Conservation (phyloP, 1,140 invertebrate species). For the Chrysoperla carnea region DNA sequence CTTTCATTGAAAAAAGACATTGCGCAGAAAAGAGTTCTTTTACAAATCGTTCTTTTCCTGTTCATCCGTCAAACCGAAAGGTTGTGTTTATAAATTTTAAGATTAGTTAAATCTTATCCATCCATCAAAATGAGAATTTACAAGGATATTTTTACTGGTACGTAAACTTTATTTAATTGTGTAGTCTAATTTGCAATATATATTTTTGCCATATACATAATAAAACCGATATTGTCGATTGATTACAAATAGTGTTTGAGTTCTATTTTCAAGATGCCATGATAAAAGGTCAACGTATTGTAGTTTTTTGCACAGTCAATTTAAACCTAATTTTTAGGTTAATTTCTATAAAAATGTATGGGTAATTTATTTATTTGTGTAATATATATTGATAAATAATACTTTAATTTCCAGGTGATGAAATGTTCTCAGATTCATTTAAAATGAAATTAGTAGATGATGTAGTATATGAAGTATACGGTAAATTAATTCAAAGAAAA, state of each 20-base stretch:
- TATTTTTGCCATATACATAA: not conserved
- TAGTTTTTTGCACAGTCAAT: not conserved
- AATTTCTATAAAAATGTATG: not conserved
- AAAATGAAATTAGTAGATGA: conserved; percentile 87
- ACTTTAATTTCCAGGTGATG: conserved; percentile 71
- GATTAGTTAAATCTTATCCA: conserved; percentile 18
- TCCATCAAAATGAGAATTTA: conserved; percentile 84
- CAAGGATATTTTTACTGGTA: conserved; percentile 88
- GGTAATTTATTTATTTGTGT: not conserved
- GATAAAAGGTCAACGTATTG: too few relatives aligned
- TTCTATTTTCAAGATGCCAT: too few relatives aligned
- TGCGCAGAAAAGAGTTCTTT: not conserved
- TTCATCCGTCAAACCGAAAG: not conserved
- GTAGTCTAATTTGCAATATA: not conserved
- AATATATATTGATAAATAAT: not conserved
- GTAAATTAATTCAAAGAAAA: conserved; percentile 60
- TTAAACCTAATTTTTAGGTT: not conserved
- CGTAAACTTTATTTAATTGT: conserved; percentile 14
- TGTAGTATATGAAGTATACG: conserved; percentile 89
- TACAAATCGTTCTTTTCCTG: not conserved
- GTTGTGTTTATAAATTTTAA: not conserved
- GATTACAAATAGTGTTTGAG: too few relatives aligned
- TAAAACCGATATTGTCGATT: too few relatives aligned
- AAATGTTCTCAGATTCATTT: conserved; percentile 97
- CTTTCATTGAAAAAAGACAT: too few relatives aligned